Conservation (phyloP, 2,113 vertebrate species). For the Eublepharis macularius region DNA sequence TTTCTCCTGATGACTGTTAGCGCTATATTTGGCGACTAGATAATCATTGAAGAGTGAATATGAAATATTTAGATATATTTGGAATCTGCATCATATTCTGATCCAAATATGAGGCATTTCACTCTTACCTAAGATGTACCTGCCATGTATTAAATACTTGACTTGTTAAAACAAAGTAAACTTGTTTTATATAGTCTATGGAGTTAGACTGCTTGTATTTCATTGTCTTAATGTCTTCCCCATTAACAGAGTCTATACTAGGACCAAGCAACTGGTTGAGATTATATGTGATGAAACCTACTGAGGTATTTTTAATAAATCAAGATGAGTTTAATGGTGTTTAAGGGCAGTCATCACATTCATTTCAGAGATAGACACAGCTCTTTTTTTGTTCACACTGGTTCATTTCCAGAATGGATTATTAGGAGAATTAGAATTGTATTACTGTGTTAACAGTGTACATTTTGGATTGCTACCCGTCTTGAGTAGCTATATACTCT, state of each 20-base stretch:
- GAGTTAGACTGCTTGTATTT: slow-evolving; percentile 63
- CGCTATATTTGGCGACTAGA: slow-evolving; percentile 68
- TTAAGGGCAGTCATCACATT: slow-evolving; percentile 30
- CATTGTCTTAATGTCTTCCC: slow-evolving; percentile 50
- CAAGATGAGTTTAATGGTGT: neutral
- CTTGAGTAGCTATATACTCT: slow-evolving; percentile 4
- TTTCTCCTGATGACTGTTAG: slow-evolving; percentile 71
- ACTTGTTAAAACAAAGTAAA: slow-evolving; percentile 65
- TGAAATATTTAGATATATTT: slow-evolving; percentile 43
- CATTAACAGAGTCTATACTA: slow-evolving; percentile 24
- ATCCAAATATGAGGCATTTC: slow-evolving; percentile 61
- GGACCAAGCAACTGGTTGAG: slow-evolving; percentile 45
- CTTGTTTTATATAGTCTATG: slow-evolving; percentile 63
- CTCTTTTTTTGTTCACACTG: slow-evolving; percentile 26
- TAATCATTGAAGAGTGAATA: slow-evolving; percentile 73
- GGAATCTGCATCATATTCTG: slow-evolving; percentile 68
- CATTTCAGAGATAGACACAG: slow-evolving; percentile 2
- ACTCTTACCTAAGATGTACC: slow-evolving; percentile 59
- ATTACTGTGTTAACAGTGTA: slow-evolving; percentile 9
- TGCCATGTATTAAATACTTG: slow-evolving; percentile 65
- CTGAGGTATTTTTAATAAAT: neutral
- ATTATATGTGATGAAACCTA: neutral
- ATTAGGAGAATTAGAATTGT: neutral
- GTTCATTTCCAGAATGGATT: neutral
- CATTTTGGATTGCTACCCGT: slow-evolving; percentile 12